Conservation (phyloP, 2,888 invertebrate genomes). For the Apamea sordens region DNA sequence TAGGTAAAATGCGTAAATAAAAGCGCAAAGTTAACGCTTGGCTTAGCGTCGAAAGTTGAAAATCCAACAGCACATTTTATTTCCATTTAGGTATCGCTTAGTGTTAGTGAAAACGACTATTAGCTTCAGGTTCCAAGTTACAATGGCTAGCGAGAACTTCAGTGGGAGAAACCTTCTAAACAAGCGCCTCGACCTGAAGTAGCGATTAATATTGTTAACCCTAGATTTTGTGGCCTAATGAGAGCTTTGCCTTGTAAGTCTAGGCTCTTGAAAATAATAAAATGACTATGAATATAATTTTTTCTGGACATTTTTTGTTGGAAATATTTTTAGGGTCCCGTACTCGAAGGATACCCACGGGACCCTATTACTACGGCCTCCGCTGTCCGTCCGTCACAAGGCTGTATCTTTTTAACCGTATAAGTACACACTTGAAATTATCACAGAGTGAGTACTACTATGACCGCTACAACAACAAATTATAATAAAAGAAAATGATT, state of each 20-base stretch:
- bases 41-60: neutral
- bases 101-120: neutral
- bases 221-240: neutral
- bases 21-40: neutral
- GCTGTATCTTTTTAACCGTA: too few species aligned
- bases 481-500: too few species aligned
- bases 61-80: neutral
- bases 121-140: neutral
- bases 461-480: too few species aligned
- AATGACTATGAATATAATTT: neutral
- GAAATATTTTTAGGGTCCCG: neutral
- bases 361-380: neutral
- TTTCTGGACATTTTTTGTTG: neutral
- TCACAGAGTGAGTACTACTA: too few species aligned
- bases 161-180: neutral
- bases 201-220: neutral
- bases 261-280: neutral
- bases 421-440: too few species aligned
- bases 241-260: constrained; percentile 11
- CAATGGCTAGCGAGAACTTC: neutral
- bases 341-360: too few species aligned
- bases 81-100: neutral
- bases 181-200: neutral
- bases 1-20: neutral
- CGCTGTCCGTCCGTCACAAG: too few species aligned